phyloP scores from a whole-genome alignment of 2,797 vertebrate species.

The Mormyrops boulengeri region DNA sequence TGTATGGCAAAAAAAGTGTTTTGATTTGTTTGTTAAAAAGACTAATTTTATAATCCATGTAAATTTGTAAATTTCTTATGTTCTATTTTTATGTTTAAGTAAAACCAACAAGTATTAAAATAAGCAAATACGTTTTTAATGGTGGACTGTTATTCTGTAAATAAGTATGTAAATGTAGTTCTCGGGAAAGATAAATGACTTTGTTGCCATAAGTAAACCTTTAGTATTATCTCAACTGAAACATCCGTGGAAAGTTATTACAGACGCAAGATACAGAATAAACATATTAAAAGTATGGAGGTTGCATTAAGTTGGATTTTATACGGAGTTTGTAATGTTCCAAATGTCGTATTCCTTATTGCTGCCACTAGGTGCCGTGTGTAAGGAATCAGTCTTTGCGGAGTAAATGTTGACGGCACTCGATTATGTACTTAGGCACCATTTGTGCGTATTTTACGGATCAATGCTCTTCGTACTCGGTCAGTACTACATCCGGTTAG shows the following conservation, averaged over 20 bases:
- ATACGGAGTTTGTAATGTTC: background rate
- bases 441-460: background rate
- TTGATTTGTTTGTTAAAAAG: conserved; percentile 3
- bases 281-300: background rate
- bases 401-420: background rate
- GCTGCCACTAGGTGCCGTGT: background rate
- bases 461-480: background rate
- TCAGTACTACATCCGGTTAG: background rate
- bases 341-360: background rate
- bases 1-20: background rate
- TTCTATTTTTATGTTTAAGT: background rate
- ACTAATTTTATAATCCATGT: background rate
- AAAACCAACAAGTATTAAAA: conserved; percentile 1
- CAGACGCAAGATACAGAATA: background rate
- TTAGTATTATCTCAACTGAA: background rate
- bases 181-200: background rate
- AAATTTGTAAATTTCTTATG: too few relatives aligned
- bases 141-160: background rate
- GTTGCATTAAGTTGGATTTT: background rate
- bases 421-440: background rate
- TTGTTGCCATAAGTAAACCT: background rate
- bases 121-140: background rate
- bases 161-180: background rate
- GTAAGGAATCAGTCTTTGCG: background rate
- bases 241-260: background rate